Evolutionary conservation across 2,113 vertebrate species (phyloP), one percentile per base, ranked within the genome.

Genomic region (Mesoclemmys tuberculata): DNA sequence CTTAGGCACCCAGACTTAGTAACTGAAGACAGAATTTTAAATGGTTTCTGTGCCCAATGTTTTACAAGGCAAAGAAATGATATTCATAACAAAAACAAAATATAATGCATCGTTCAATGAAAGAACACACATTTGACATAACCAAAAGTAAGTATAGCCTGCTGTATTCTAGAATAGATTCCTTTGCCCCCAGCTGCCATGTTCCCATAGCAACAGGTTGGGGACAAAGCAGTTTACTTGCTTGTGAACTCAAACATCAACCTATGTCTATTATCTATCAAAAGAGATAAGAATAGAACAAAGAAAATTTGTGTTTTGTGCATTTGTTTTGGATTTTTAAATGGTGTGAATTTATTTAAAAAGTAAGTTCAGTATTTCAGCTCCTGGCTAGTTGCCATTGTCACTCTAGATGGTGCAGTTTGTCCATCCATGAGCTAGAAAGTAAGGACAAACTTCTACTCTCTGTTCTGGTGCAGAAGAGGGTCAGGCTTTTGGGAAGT

Each of bases 321-420:
- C n/a, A 88, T 29, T 3, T 90, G 82, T 31, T 71, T 54, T 80
- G 44, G 10, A 79, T 89, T 91, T 93, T 77, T 21, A 82, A 92
- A 6, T 11, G 55, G 7, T 6, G 44, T 2, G 10, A 93, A 24
- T 77, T 71, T 71, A 71, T 71, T 71, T 44, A 52, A 87, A 81
- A 79, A n/a, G 38, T 90, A 92, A 89, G 90, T 81, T 27, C 41
- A 55, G 51, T 51, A 21, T 88, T 95, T 93, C 46, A 83, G 54
- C 51, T 87, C 18, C 71, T 91, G 71, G 51, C 4, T 88, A 92
- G 41, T 58, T 92, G 55, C 55, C 68, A n/a, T 3, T 35, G 4
- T 51, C 27, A 80, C 41, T 44, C 13, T 2, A 81, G 55, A 38
- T 2, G 1, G 27, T 75, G 64, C n/a, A 38, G 93, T 54, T 24